phyloP scores from a whole-genome alignment of 2,113 vertebrate genomes.

The Pleuronectes platessa region DNA sequence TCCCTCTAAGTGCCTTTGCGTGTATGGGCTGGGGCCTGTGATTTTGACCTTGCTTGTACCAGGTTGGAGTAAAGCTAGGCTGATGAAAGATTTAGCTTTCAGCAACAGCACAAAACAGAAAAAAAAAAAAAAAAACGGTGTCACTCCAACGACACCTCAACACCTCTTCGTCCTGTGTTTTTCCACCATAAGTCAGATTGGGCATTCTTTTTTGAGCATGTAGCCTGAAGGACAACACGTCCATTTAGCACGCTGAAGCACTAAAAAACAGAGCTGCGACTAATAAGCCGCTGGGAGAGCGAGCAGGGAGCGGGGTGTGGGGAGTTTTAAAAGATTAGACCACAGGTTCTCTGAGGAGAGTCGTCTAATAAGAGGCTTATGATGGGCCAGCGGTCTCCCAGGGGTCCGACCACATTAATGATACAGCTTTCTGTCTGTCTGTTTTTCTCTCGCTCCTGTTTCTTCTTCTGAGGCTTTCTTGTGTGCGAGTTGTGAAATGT shows the following conservation, averaged over 20 bases:
- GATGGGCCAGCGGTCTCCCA: conserved; percentile 52
- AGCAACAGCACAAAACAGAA: conserved; percentile 38
- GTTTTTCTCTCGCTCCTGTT: conserved; percentile 32
- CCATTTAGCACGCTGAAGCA: conserved; percentile 38
- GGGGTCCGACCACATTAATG: conserved; percentile 59
- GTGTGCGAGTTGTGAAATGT: neutral
- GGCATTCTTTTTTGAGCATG: conserved; percentile 21
- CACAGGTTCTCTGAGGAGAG: conserved; percentile 65
- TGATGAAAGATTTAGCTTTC: conserved; percentile 63
- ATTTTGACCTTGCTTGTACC: neutral
- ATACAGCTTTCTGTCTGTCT: conserved; percentile 50
- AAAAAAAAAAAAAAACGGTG: conserved; percentile 8
- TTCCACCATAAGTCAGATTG: conserved; percentile 44
- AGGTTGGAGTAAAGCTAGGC: conserved; percentile 30
- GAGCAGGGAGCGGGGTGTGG: conserved; percentile 51
- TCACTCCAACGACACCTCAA: conserved; percentile 61
- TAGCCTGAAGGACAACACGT: conserved; percentile 32
- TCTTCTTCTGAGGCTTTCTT: conserved; percentile 16
- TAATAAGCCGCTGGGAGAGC: conserved; percentile 56
- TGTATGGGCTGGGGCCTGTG: neutral
- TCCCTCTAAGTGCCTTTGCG: neutral
- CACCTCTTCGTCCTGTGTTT: conserved; percentile 33
- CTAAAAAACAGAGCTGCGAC: conserved; percentile 39
- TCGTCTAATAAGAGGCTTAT: conserved; percentile 72
- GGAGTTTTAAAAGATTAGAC: conserved; percentile 72